phyloP scores from a whole-genome alignment of 2,113 vertebrate genomes.

The Casuarius casuarius region DNA sequence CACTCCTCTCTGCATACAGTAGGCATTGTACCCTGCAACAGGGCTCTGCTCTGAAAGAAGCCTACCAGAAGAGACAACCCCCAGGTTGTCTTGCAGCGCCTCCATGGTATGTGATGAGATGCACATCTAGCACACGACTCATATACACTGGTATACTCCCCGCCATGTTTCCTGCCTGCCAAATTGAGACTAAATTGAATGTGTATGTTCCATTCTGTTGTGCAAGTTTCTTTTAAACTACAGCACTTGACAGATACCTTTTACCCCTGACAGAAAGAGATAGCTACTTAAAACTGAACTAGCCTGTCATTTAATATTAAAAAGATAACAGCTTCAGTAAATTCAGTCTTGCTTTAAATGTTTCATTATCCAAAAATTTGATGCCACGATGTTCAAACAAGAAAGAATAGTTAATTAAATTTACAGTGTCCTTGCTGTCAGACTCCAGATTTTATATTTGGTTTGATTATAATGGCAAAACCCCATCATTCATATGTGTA shows the following conservation, averaged over 20 bases:
- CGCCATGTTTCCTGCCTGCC: not conserved
- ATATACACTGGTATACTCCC: too few species aligned
- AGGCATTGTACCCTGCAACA: not conserved
- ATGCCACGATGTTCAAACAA: not conserved
- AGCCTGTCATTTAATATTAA: not conserved
- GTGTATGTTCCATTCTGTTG: not conserved
- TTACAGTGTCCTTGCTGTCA: not conserved
- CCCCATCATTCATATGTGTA: not conserved
- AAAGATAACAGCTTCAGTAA: not conserved
- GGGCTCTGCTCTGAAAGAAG: not conserved
- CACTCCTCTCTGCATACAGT: not conserved
- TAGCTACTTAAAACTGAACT: not conserved
- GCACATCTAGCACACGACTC: not conserved
- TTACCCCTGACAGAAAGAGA: not conserved
- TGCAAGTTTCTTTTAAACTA: not conserved
- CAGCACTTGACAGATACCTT: not conserved
- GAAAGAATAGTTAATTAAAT: conserved; percentile 9
- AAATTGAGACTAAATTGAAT: not conserved
- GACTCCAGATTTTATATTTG: not conserved
- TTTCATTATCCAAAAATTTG: not conserved
- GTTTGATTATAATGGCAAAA: not conserved
- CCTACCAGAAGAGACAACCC: not conserved
- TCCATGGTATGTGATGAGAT: not conserved
- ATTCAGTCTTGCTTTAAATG: not conserved
- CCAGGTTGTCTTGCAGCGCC: not conserved